Conservation (phyloP, 2,113 vertebrate species). For the Lampris megalopsis region DNA sequence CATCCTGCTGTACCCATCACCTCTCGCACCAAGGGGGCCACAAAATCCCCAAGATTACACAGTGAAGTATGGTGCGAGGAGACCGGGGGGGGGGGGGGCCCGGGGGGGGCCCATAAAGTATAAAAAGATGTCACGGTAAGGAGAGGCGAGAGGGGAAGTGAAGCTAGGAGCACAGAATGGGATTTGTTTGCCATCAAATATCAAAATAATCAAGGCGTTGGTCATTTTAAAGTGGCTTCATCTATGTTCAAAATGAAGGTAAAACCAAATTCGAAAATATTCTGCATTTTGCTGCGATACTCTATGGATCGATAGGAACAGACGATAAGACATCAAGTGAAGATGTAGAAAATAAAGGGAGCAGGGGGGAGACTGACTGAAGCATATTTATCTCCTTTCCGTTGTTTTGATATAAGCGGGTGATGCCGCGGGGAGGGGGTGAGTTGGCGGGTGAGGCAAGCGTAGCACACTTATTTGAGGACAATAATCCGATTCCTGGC, state of each 20-base stretch:
- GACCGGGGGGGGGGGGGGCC: conserved; percentile 35
- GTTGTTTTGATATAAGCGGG: conserved; percentile 62
- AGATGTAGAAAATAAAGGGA: conserved; percentile 38
- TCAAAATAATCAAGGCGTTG: too few species aligned
- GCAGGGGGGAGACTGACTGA: conserved; percentile 53
- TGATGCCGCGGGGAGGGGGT: conserved; percentile 61
- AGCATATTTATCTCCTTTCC: conserved; percentile 54
- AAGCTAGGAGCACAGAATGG: conserved; percentile 25
- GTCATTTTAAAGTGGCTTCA: too few species aligned
- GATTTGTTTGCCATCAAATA: conserved; percentile 29
- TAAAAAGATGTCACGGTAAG: conserved; percentile 42
- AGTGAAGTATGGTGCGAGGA: conserved; percentile 49
- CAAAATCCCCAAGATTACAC: conserved; percentile 78
- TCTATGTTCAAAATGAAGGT: too few species aligned
- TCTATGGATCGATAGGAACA: conserved; percentile 5
- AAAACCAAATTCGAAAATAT: too few species aligned
- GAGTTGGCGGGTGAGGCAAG: conserved; percentile 23
- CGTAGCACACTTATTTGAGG: conserved; percentile 56
- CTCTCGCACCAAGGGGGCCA: conserved; percentile 76
- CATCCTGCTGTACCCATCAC: conserved; percentile 77
- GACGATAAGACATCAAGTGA: conserved; percentile 36
- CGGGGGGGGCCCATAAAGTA: conserved; percentile 6
- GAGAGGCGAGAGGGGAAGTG: conserved; percentile 26
- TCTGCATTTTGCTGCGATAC: neutral
- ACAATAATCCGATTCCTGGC: conserved; percentile 47